Percentiles rank a stretch among this genome's conserved stretches.
Evolutionary conservation across 2,888 invertebrate species (phyloP).

Genomic region (Pristionchus exspectatus): DNA sequence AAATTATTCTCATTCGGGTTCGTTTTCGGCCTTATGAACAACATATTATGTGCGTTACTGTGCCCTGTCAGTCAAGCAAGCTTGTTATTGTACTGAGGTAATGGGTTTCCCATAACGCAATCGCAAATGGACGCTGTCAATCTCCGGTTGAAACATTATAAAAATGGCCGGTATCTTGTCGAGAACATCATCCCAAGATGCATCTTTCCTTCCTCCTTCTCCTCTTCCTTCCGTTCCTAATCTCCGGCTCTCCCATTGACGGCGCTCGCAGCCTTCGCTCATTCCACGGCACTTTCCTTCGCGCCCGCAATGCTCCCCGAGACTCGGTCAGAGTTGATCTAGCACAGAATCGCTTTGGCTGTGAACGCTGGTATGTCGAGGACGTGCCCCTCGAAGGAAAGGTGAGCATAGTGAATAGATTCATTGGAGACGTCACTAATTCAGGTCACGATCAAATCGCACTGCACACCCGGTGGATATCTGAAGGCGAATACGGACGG

Average conservation of each 20-base stretch:
- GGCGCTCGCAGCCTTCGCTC: neutral
- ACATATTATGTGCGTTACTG: no score
- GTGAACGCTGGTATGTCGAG: neutral
- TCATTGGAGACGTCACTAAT: neutral
- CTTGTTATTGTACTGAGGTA: no score
- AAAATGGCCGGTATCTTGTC: no score
- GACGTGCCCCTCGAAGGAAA: neutral
- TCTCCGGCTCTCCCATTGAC: neutral
- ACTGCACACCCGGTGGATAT: neutral
- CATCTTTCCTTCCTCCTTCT: neutral
- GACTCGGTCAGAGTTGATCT: neutral
- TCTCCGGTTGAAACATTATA: no score
- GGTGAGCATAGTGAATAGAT: neutral
- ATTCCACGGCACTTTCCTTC: neutral
- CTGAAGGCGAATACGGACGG: neutral
- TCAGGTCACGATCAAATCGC: neutral
- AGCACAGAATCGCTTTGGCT: neutral
- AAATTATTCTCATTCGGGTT: no score
- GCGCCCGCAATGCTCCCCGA: neutral
- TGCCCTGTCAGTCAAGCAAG: no score
- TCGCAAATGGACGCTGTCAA: no score
- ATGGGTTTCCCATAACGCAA: no score
- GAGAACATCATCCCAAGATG: no score
- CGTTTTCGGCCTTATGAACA: no score
- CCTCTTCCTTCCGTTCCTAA: neutral